Evolutionary conservation across 2,797 vertebrate species (phyloP).

Genomic region (Meriones psammophilus): DNA sequence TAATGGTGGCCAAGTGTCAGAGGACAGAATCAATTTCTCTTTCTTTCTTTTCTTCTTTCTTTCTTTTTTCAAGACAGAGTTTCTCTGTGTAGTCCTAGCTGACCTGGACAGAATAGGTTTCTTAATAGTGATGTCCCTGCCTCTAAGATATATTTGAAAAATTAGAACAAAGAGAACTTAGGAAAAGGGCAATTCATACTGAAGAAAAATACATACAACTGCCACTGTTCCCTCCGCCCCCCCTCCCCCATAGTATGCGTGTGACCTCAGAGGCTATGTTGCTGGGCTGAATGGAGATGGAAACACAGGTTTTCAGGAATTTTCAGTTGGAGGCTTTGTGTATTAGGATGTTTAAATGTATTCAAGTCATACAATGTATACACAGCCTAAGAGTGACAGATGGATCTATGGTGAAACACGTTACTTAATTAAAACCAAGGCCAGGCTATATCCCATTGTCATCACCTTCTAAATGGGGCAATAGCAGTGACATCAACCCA

Average conservation of each 20-base stretch:
- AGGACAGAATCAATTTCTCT: not conserved
- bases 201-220: not conserved
- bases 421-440: not conserved
- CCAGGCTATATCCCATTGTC: not conserved
- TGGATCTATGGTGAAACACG: not conserved
- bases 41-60: too few relatives aligned
- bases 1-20: not conserved
- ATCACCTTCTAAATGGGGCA: not conserved
- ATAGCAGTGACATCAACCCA: not conserved
- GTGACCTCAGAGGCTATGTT: not conserved
- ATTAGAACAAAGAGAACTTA: not conserved
- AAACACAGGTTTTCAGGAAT: not conserved
- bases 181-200: not conserved
- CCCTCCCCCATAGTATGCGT: not conserved
- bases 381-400: not conserved
- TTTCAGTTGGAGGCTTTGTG: not conserved
- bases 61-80: too few relatives aligned
- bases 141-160: not conserved
- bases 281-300: not conserved
- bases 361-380: not conserved
- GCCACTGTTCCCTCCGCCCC: not conserved
- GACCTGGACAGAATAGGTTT: not conserved
- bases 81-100: too few relatives aligned
- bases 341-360: not conserved
- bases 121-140: not conserved